Evolutionary conservation across 2,797 vertebrate genomes (phyloP).

Genomic region (Mallotus villosus): DNA sequence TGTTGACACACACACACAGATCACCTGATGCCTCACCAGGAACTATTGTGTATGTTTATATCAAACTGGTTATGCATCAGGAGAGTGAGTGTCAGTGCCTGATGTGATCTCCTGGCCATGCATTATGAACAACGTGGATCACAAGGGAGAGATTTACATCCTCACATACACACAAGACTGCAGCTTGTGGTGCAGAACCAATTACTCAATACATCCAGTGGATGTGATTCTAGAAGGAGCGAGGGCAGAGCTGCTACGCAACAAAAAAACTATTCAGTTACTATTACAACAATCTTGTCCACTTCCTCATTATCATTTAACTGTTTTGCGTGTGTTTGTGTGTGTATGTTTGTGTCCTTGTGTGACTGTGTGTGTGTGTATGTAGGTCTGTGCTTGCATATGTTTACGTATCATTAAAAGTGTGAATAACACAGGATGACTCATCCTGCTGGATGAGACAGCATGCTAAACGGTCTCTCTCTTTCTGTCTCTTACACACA

Average conservation of each 20-base stretch:
- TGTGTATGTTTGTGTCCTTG: background rate
- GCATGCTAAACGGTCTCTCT: background rate
- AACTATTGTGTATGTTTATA: background rate
- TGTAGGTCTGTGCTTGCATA: background rate
- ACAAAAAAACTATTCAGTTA: background rate
- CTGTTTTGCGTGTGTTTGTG: background rate
- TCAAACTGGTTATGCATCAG: background rate
- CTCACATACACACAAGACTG: background rate
- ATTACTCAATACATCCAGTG: constrained; percentile 9
- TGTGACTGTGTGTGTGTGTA: constrained; percentile 4
- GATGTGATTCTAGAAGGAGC: background rate
- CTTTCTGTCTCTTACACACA: background rate
- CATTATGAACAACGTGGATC: constrained; percentile 5
- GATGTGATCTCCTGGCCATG: constrained; percentile 1
- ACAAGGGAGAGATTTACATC: constrained; percentile 14
- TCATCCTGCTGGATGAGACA: background rate
- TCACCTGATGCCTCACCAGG: background rate
- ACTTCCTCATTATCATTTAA: background rate
- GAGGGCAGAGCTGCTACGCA: background rate
- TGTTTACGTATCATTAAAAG: background rate
- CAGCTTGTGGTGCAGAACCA: constrained; percentile 18
- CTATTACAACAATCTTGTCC: background rate
- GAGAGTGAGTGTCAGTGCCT: background rate
- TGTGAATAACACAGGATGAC: background rate
- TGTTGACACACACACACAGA: constrained; percentile 41